These are phyloP conservation scores for Gerris buenoi DNA, from an alignment of 1,140 invertebrate genomes.

Conservation along the genomic window DNA sequence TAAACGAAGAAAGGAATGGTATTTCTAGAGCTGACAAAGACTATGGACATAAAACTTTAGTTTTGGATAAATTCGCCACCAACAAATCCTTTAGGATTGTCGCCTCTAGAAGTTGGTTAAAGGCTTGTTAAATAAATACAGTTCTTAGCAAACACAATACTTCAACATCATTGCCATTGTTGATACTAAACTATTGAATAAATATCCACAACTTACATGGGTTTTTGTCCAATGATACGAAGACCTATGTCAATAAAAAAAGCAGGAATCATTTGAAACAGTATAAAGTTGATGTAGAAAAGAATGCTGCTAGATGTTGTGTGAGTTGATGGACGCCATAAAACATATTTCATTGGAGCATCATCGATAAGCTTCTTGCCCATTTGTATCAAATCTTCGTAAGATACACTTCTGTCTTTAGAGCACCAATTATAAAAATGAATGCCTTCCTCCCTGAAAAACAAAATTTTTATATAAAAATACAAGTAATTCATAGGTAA, in stretches of 20 bases:
- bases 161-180: too few relatives aligned
- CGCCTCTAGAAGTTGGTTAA: too few relatives aligned
- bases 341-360: conserved; percentile 63
- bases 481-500: too few relatives aligned
- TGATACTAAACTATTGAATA: too few relatives aligned
- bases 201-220: conserved; percentile 3
- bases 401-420: not conserved
- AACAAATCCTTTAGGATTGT: too few relatives aligned
- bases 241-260: conserved; percentile 56
- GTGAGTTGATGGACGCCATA: conserved; percentile 73
- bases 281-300: conserved; percentile 67
- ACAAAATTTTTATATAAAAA: too few relatives aligned
- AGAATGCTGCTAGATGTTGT: conserved; percentile 76
- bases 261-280: conserved; percentile 43
- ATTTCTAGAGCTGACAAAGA: too few relatives aligned
- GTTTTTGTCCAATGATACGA: conserved; percentile 46
- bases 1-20: too few relatives aligned
- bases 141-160: too few relatives aligned
- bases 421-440: not conserved
- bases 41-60: too few relatives aligned
- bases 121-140: too few relatives aligned
- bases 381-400: not conserved
- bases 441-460: not conserved
- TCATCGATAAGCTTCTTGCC: conserved; percentile 69
- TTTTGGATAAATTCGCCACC: too few relatives aligned